A percentile compares a stretch with the other conserved stretches of the same genome.
Conservation (phyloP, 2,113 vertebrate genomes). For the Ptychochromis oligacanthus region DNA sequence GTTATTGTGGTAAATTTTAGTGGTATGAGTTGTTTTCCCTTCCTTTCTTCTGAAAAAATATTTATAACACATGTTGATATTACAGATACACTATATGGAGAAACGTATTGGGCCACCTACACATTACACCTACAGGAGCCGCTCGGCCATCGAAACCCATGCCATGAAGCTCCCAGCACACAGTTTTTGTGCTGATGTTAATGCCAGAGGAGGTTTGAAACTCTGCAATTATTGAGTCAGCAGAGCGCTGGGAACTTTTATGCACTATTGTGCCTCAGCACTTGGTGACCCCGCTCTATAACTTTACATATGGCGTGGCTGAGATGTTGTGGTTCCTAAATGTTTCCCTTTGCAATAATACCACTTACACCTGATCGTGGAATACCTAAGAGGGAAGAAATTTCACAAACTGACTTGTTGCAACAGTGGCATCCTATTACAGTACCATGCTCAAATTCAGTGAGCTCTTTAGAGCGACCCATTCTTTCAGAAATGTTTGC, state of each 20-base stretch:
- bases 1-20: not conserved
- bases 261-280: not conserved
- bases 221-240: not conserved
- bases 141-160: not conserved
- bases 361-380: not conserved
- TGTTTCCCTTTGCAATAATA: fast-evolving
- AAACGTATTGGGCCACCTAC: not conserved
- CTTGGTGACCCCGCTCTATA: not conserved
- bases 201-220: not conserved
- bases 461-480: too few relatives aligned
- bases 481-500: too few relatives aligned
- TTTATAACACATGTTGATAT: not conserved
- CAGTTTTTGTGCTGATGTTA: not conserved
- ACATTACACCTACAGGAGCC: not conserved
- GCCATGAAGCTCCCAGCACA: not conserved
- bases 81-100: not conserved
- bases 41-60: not conserved
- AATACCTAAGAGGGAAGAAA: too few relatives aligned
- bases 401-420: too few relatives aligned
- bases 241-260: not conserved
- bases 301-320: not conserved
- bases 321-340: fast-evolving
- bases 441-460: too few relatives aligned
- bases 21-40: not conserved
- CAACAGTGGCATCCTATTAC: too few relatives aligned